phyloP scores from a whole-genome alignment of 2,797 vertebrate species.

The Clarias fuscus region DNA sequence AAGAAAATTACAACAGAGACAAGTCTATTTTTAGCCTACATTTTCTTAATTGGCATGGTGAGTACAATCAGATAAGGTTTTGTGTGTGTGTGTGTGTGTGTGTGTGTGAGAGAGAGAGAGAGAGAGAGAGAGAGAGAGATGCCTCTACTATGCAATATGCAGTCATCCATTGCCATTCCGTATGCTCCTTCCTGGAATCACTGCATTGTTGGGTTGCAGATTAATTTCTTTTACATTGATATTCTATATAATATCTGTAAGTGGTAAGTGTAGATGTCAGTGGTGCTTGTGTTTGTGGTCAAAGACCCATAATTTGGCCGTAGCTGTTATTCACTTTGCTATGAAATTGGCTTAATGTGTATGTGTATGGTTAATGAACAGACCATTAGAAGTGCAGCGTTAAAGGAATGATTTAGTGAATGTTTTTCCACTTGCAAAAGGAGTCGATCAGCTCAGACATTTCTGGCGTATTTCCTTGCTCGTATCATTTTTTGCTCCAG shows the following conservation, averaged over 20 bases:
- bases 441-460: background rate
- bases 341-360: conserved; percentile 23
- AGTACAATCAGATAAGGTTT: conserved; percentile 73
- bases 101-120: conserved; percentile 6
- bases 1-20: conserved; percentile 65
- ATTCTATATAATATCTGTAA: conserved; percentile 30
- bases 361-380: conserved; percentile 15
- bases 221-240: conserved; percentile 35
- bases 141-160: conserved; percentile 58
- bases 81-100: conserved; percentile 17
- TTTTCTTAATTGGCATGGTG: conserved; percentile 75
- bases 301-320: conserved; percentile 4
- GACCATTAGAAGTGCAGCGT: conserved; percentile 19
- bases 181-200: conserved; percentile 39
- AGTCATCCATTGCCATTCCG: conserved; percentile 58
- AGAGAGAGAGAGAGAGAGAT: conserved; percentile 15
- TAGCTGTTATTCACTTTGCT: conserved; percentile 11
- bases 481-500: background rate
- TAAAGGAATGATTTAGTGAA: conserved; percentile 10
- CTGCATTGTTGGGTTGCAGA: conserved; percentile 40
- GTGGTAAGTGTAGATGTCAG: background rate
- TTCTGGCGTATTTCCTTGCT: background rate
- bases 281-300: conserved; percentile 3
- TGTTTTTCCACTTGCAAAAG: conserved; percentile 1
- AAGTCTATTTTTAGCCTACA: conserved; percentile 67